Conservation (phyloP, 2,797 vertebrate genomes). For the Balearica regulorum region DNA sequence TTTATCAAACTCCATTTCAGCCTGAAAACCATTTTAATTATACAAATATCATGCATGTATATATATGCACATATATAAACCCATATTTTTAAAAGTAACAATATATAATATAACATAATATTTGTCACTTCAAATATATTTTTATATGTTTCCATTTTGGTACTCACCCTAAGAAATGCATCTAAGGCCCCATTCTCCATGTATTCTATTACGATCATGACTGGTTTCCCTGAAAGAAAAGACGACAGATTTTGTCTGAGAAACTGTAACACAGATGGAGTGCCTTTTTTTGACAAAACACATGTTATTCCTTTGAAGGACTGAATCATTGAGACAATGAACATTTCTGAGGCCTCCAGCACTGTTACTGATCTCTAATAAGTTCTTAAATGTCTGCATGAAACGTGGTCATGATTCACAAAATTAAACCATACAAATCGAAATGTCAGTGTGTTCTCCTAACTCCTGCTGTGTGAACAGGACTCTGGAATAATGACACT, state of each 20-base stretch:
- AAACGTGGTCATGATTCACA: constrained; percentile 38
- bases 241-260: constrained; percentile 48
- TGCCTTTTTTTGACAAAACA: constrained; percentile 40
- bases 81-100: not conserved
- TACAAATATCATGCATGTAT: not conserved
- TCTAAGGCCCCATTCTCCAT: constrained; percentile 99
- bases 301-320: constrained; percentile 23
- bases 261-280: constrained; percentile 18
- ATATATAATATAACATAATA: not conserved
- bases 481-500: constrained; percentile 51
- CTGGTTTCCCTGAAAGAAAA: constrained; percentile 89
- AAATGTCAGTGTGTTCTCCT: constrained; percentile 52
- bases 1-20: not conserved
- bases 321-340: not conserved
- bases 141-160: constrained; percentile 18
- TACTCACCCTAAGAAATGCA: constrained; percentile 95
- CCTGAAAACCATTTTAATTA: not conserved
- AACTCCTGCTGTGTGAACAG: constrained; percentile 49
- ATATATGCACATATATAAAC: not conserved
- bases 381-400: constrained; percentile 58
- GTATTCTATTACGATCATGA: constrained; percentile 99
- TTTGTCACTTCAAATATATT: not conserved
- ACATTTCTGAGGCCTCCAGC: constrained; percentile 34
- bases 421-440: constrained; percentile 61
- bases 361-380: constrained; percentile 44